These are phyloP conservation scores for Synanthedon formicaeformis DNA, from an alignment of 2,888 invertebrate species.

Conservation along the genomic window DNA sequence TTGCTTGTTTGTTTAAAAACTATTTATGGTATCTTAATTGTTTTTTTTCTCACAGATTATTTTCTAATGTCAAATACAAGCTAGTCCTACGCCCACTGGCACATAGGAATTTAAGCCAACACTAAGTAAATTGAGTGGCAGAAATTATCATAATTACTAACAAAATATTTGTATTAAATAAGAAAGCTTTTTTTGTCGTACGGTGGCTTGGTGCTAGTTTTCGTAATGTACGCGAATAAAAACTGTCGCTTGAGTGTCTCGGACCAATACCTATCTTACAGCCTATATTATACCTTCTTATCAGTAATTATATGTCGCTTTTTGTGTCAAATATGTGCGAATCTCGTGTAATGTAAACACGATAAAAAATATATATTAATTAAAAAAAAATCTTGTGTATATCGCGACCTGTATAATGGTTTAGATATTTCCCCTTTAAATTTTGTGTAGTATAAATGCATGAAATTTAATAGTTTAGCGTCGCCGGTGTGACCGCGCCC, in stretches of 20 bases:
- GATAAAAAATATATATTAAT: constrained; percentile 39
- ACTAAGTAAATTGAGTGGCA: not conserved
- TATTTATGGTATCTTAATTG: too few relatives aligned
- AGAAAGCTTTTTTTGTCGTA: constrained; percentile 40
- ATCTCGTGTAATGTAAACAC: constrained; percentile 60
- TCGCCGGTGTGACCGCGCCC: constrained; percentile 45
- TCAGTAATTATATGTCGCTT: constrained; percentile 61
- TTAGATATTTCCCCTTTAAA: constrained; percentile 56
- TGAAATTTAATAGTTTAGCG: constrained; percentile 39
- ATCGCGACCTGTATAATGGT: constrained; percentile 67
- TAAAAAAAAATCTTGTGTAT: constrained; percentile 49
- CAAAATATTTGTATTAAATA: too few relatives aligned
- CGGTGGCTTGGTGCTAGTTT: constrained; percentile 66
- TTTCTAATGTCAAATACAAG: too few relatives aligned
- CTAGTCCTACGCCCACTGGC: too few relatives aligned
- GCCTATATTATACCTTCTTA: constrained; percentile 37
- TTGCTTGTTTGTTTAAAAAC: too few relatives aligned
- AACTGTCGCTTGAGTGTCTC: constrained; percentile 63
- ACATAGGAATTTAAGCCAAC: too few relatives aligned
- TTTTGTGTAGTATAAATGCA: constrained; percentile 31
- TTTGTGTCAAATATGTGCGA: constrained; percentile 71
- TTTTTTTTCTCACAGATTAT: too few relatives aligned
- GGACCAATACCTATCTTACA: constrained; percentile 64
- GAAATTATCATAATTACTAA: not conserved
- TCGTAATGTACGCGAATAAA: constrained; percentile 46